A percentile compares a stretch with the other conserved stretches of the same genome.
phyloP scores from a whole-genome alignment of 1,140 invertebrate species.

The Nasonia vitripennis region DNA sequence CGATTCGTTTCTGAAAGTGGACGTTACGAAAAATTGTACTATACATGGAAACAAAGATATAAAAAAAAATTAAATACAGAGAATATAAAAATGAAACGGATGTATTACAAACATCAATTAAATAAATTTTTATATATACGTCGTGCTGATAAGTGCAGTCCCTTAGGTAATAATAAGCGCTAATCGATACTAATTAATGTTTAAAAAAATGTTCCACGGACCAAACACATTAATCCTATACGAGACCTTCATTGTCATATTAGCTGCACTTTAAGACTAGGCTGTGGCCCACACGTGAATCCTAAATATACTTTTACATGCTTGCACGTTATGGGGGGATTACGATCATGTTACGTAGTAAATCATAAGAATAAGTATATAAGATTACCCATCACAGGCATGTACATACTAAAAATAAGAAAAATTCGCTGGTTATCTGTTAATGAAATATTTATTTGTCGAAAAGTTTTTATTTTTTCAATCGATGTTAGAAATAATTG shows the following conservation, averaged over 20 bases:
- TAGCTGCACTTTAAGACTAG: conserved; percentile 62
- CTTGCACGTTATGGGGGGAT: conserved; percentile 56
- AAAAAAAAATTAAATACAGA: conserved; percentile 5
- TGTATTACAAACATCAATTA: conserved; percentile 11
- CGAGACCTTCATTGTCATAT: conserved; percentile 54
- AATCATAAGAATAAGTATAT: conserved; percentile 3
- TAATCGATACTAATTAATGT: conserved; percentile 59
- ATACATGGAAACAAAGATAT: neutral
- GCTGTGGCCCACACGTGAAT: conserved; percentile 56
- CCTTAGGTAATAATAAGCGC: conserved; percentile 58
- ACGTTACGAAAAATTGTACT: neutral
- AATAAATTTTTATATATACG: conserved; percentile 50
- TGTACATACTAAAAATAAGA: neutral
- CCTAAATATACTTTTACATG: conserved; percentile 57
- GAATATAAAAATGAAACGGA: conserved; percentile 15
- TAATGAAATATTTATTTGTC: neutral
- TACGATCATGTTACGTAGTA: conserved; percentile 5
- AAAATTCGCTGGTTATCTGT: neutral
- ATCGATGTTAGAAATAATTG: neutral
- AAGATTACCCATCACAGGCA: neutral
- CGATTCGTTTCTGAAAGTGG: neutral
- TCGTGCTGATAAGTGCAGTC: conserved; percentile 50
- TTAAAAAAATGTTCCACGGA: conserved; percentile 67
- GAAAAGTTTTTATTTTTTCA: neutral
- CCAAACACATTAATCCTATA: conserved; percentile 65